These are phyloP conservation scores for Monodelphis domestica DNA, from an alignment of 2,797 vertebrate genomes.

Conservation along the genomic window DNA sequence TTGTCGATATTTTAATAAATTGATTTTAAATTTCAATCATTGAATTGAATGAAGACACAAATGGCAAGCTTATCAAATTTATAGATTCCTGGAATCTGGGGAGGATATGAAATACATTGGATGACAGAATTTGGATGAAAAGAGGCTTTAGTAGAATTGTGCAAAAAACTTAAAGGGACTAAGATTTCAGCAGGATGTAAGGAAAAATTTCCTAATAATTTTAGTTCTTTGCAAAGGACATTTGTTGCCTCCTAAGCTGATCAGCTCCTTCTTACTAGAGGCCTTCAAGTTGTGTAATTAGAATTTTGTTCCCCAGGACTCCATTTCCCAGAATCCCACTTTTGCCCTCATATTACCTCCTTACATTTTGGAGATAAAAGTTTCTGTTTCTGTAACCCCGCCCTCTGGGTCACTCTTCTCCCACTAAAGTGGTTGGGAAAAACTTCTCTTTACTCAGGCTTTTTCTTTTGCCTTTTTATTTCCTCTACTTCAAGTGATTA, in stretches of 20 bases:
- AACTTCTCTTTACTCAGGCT: too few relatives aligned
- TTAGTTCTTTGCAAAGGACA: neutral
- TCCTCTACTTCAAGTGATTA: too few relatives aligned
- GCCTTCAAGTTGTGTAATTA: too few relatives aligned
- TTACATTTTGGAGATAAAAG: too few relatives aligned
- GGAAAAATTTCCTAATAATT: neutral
- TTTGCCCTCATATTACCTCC: too few relatives aligned
- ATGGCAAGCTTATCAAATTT: neutral
- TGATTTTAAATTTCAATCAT: too few relatives aligned
- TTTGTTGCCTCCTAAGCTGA: neutral
- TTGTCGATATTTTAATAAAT: neutral
- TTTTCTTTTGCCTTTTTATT: too few relatives aligned
- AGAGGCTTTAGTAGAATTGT: neutral
- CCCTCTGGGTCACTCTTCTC: too few relatives aligned
- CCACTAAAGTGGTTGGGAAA: too few relatives aligned
- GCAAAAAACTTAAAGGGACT: neutral
- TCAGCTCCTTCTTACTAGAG: neutral
- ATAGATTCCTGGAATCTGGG: neutral
- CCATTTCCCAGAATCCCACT: too few relatives aligned
- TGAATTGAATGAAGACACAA: neutral
- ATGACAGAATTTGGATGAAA: neutral
- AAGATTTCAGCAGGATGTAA: neutral
- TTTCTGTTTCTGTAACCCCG: too few relatives aligned
- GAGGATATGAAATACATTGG: neutral
- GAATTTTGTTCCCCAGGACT: too few relatives aligned